Evolutionary conservation across 92 coral and sea anemone genomes (phyloP).

Genomic region (Epizoanthus scotinus): DNA sequence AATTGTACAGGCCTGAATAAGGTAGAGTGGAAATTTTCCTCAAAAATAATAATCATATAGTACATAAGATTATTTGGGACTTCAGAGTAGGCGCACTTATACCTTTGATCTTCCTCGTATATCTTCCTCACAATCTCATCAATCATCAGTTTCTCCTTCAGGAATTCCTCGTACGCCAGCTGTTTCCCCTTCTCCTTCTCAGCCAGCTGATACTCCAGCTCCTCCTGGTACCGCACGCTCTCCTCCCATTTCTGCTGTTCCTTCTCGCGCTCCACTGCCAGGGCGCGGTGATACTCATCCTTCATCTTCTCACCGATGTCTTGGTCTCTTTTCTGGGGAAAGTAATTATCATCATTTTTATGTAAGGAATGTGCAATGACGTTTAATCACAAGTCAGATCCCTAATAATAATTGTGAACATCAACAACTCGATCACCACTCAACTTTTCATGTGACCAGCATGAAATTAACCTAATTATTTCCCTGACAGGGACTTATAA

Average conservation of each 20-base stretch:
- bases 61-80: no score
- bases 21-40: no score
- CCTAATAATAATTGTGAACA: no score
- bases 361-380: no score
- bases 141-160: constrained; percentile 98
- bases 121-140: constrained; percentile 98
- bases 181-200: constrained; percentile 92
- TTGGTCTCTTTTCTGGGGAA: constrained; percentile 60
- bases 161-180: constrained; percentile 94
- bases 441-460: no score
- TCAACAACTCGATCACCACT: no score
- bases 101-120: constrained; percentile 98
- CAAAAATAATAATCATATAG: no score
- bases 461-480: no score
- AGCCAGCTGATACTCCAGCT: constrained; percentile 83
- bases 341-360: no score
- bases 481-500: no score
- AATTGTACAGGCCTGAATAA: no score
- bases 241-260: constrained; percentile 93
- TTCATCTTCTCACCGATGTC: constrained; percentile 84
- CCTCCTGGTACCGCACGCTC: constrained; percentile 90
- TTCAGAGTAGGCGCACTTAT: background rate
- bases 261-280: constrained; percentile 80
- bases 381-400: no score
- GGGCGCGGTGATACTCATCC: constrained; percentile 76